phyloP scores from a whole-genome alignment of 2,888 invertebrate genomes.

The Polyommatus iphigenia region DNA sequence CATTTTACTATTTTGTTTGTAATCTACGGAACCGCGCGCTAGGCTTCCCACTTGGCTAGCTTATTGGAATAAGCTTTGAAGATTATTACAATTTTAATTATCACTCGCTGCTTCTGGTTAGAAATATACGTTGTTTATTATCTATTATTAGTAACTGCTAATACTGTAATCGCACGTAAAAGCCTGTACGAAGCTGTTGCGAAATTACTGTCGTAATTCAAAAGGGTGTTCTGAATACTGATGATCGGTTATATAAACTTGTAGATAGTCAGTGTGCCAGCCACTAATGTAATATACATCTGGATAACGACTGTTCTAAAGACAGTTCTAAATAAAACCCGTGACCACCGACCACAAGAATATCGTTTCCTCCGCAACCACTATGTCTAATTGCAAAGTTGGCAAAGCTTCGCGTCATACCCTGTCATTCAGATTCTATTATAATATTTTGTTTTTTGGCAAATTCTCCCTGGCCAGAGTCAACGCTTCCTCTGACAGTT shows the following conservation, averaged over 20 bases:
- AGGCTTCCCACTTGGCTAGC: neutral
- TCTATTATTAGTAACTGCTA: neutral
- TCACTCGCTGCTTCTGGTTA: neutral
- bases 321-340: slow-evolving; percentile 55
- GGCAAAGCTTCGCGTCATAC: slow-evolving; percentile 68
- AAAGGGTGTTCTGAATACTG: neutral
- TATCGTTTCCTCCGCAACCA: slow-evolving; percentile 37
- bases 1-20: neutral
- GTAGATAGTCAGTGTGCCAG: slow-evolving; percentile 15
- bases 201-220: slow-evolving; percentile 16
- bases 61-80: neutral
- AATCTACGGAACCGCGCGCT: neutral
- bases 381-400: slow-evolving; percentile 75
- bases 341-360: slow-evolving; percentile 54
- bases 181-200: neutral
- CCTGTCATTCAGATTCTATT: slow-evolving; percentile 70
- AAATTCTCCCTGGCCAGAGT: slow-evolving; percentile 67
- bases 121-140: neutral
- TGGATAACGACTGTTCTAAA: slow-evolving; percentile 50
- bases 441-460: slow-evolving; percentile 60
- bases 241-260: slow-evolving; percentile 4
- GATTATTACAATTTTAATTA: slow-evolving; percentile 13
- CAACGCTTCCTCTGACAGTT: slow-evolving; percentile 72
- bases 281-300: slow-evolving; percentile 38
- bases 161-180: neutral